phyloP scores from a whole-genome alignment of 2,888 invertebrate genomes.

The Herminia tarsipennalis region DNA sequence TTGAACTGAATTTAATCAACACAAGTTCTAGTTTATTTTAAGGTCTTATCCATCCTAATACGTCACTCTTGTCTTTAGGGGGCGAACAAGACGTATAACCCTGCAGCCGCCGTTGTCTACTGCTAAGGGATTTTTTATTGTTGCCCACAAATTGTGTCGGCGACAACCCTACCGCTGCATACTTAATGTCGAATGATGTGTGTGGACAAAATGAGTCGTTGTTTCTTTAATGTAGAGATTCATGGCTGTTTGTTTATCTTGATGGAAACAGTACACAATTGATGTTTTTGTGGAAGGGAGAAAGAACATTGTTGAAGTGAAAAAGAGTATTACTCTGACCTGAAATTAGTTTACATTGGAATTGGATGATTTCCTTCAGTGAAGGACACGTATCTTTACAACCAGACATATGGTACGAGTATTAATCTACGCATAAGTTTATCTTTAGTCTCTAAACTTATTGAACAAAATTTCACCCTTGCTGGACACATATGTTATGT shows the following conservation, averaged over 20 bases:
- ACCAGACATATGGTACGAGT: too few relatives aligned
- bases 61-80: constrained; percentile 60
- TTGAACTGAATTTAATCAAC: too few relatives aligned
- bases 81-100: constrained; percentile 81
- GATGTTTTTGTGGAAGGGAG: too few relatives aligned
- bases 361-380: too few relatives aligned
- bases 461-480: too few relatives aligned
- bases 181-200: constrained; percentile 60
- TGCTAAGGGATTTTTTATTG: constrained; percentile 85
- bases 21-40: background rate
- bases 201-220: constrained; percentile 32
- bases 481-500: too few relatives aligned
- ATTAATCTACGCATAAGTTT: too few relatives aligned
- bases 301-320: too few relatives aligned
- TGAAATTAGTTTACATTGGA: too few relatives aligned
- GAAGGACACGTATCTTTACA: too few relatives aligned
- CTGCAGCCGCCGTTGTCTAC: constrained; percentile 73
- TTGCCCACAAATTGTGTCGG: constrained; percentile 78
- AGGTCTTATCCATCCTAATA: constrained; percentile 55
- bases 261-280: background rate
- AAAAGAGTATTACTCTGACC: too few relatives aligned
- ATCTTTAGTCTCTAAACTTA: too few relatives aligned
- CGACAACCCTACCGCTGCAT: constrained; percentile 74
- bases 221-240: constrained; percentile 30
- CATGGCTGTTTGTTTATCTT: constrained; percentile 2